Base-by-base conservation (phyloP, 2,888 invertebrate genomes). In the Orchestes rusci region DNA sequence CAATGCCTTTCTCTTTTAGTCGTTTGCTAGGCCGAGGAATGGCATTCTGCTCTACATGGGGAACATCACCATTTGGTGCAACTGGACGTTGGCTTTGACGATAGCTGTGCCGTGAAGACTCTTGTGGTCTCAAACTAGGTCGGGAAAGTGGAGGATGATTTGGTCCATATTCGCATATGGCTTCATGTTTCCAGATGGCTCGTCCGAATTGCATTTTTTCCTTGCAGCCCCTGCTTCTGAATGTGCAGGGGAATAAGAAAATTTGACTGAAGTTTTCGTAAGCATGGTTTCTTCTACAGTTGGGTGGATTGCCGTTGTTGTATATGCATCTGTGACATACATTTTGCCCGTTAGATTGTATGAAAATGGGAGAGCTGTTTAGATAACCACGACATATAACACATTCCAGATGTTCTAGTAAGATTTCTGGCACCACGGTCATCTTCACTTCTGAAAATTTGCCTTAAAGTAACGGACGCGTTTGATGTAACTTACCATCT, bases 291-390 rank as follows among this genome's bases (percentile, higher is more conserved):
- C 63, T 52, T 31, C 61, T 45, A 16, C 54, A 49, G 43, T 59
- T 39, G 16, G 54, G 51, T 10, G 62, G 60, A 29, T 52, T 28
- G 4, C 61, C 61, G 20, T 63, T 61, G 5, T 57, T 51, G 17
- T 55, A 53, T 8, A 52, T 53, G 51, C 68, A 68, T 32, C 67
- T 56, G 41, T 66, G 63, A 43, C 68, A 68, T 12, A 66, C 53
- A 45, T 59, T 65, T 16, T 53, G 56, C 2, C 65, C 66, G 17
- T 63, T 59, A 2, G 50, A 30, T 31, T 54, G 56, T 3, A 66
- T 56, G 33, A 53, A 60, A 5, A 68, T 59, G 1, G 68, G 68
- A 1, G 56, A 50, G 41, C 61, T 59, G 17, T 61, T 62, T 7
- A 66, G 53, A 45, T 64, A 67, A n/a, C 59, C 53, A 13, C 61